Evolutionary conservation across 1,140 invertebrate genomes (phyloP), one percentile per base, ranked within the genome.

Genomic region (Hyposmocoma kahamanoa): DNA sequence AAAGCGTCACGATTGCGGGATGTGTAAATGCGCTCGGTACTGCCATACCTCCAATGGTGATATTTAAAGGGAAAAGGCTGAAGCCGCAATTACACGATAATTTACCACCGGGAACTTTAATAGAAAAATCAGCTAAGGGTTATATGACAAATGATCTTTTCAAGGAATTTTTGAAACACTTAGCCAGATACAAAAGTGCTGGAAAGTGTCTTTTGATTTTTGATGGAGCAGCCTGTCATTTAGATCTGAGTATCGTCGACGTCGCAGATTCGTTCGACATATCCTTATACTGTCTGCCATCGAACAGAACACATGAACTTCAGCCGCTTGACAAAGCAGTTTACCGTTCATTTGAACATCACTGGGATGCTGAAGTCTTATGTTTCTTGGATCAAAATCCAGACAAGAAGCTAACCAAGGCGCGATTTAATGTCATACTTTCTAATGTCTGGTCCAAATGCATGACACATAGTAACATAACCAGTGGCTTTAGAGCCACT

Each of bases 61-160:
- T 36, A 10, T 36, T 36, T 13, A 36, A 36, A 13, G 32, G 32
- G 6, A 36, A 8, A 6, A 8, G 32, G 5, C 4, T 8, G 32
- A 42, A 42, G 21, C 3, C 39, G 6, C 8, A 42, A 21, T 42
- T 42, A 6, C 5, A 22, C 6, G 3, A 19, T 6, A 20, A 42
- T 20, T 19, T 22, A 20, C 39, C 18, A 18, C 39, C 39, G 10
- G 21, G 39, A 20, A 8, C 21, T 19, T 18, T 20, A 9, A 19
- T 36, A 36, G 13, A 13, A 36, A 42, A 18, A 5, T 36, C 52
- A 1, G 6, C 8, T 10, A 32, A 55, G 21, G 44, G 52, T 32
- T 17, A 15, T 36, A 36, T 36, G 32, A 36, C 32, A 8, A 45
- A 9, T 15, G 32, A 36, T 9, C 32, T 36, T 6, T 36, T 36